phyloP scores from a whole-genome alignment of 2,888 invertebrate species.

The Rotaria magnacalcarata region DNA sequence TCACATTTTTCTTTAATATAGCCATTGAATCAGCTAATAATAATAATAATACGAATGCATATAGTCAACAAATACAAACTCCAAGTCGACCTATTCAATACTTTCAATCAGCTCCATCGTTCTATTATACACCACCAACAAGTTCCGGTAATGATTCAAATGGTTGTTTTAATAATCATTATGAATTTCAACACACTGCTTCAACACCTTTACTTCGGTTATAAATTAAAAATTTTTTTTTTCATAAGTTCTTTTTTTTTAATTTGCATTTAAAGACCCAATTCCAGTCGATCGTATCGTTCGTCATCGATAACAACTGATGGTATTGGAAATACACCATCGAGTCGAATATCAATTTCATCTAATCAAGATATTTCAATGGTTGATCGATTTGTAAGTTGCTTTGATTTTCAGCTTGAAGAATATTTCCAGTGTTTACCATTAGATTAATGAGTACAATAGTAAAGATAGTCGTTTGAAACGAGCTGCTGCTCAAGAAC shows the following conservation, averaged over 20 bases:
- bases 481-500: slow-evolving; percentile 32
- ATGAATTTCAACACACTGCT: background rate
- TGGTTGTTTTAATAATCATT: background rate
- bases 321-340: background rate
- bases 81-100: background rate
- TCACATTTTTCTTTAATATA: too few species aligned
- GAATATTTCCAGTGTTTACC: background rate
- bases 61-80: background rate
- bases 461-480: slow-evolving; percentile 27
- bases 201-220: slow-evolving; percentile 14
- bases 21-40: background rate
- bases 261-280: background rate
- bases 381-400: background rate
- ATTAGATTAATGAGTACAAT: background rate
- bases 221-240: too few species aligned
- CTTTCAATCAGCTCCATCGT: background rate
- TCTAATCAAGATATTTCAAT: background rate
- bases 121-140: background rate
- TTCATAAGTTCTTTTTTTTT: too few species aligned
- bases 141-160: background rate
- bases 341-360: background rate
- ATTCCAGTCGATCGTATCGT: background rate
- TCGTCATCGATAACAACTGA: background rate
- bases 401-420: background rate
- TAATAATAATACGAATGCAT: background rate